Base-by-base conservation (phyloP, 2,888 invertebrate species). In the Euspilapteryx auroguttella region DNA sequence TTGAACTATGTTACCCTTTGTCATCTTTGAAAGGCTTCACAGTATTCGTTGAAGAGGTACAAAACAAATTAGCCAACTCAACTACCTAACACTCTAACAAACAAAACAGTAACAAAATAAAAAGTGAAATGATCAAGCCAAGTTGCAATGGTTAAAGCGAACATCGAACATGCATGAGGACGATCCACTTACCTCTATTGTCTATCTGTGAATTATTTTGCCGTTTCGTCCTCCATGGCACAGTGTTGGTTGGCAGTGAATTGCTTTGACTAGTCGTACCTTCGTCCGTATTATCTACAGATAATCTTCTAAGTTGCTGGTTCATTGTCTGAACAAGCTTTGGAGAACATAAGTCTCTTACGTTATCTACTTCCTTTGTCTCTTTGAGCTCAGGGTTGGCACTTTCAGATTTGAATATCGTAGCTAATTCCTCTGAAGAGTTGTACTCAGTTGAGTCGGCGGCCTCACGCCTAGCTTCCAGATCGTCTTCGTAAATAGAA, bases 391-490 rank as follows among this genome's bases (percentile, higher is more conserved):
- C 31, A 30, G 34, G 32, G 20, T 36, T 40, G 29, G 41, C 34
- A 41, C 52, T 59, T 26, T 37, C 37, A 24, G 62, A 55, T 44
- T 81, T 80, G 47, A 82, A 82, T 42, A 82, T 82, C 41, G 80
- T 81, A 14, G 82, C 81, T 39, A 82, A 56, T 47, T 82, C 82
- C 45, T 82, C 82, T 27, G 81, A 80, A 8, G 82, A 82, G 50
- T 82, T 82, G 45, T 82, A 82, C 49, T 81, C 81, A 31, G 81
- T 80, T 11, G 75, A 52, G 48, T 76, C 75, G 31, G 55, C 51
- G 28, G 51, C 41, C 32, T 73, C 68, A 38, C 50, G 68, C 38
- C 58, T 71, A 35, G 53, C 37, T 44, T 65, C 63, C 47, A 65
- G 49, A 39, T 68, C 63, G 29, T 71, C 61, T 53, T 73, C 73